Conservation (phyloP, 35 echinoderm and acorn worm genomes). For the Ptychodera flava region DNA sequence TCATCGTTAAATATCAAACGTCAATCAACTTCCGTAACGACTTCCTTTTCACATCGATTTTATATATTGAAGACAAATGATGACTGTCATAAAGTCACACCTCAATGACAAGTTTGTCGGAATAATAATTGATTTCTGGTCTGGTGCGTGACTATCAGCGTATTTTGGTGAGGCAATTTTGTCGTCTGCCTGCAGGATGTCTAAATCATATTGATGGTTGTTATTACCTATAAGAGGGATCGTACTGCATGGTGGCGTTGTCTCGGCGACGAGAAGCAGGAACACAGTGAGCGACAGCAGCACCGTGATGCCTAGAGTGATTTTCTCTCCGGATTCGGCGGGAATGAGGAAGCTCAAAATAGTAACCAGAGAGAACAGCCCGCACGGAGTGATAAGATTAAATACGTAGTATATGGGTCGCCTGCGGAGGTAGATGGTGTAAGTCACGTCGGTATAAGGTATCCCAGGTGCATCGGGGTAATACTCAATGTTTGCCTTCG, state of each 20-base stretch:
- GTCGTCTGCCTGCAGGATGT: no score
- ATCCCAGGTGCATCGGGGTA: neutral
- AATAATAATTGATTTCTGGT: no score
- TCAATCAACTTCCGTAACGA: no score
- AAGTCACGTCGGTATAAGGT: neutral
- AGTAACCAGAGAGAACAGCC: slow-evolving; percentile 76
- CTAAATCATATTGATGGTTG: no score
- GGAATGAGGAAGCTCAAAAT: slow-evolving; percentile 83
- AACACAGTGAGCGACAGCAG: slow-evolving; percentile 97
- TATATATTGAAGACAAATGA: no score
- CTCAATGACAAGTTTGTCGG: no score
- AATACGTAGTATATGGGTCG: slow-evolving; percentile 86
- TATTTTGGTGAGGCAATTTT: no score
- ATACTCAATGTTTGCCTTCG: neutral
- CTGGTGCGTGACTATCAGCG: no score
- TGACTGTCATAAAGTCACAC: no score
- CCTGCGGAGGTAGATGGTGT: neutral
- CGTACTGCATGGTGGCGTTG: slow-evolving; percentile 80
- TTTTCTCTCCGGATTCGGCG: slow-evolving; percentile 88
- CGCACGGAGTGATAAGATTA: slow-evolving; percentile 81
- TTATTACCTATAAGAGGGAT: slow-evolving; percentile 91
- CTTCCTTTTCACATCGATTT: no score
- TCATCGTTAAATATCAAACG: no score
- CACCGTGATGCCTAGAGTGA: slow-evolving; percentile 91
- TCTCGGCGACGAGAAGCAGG: slow-evolving; percentile 92